Evolutionary conservation across 2,113 vertebrate species (phyloP).

Genomic region (Hylia prasina): DNA sequence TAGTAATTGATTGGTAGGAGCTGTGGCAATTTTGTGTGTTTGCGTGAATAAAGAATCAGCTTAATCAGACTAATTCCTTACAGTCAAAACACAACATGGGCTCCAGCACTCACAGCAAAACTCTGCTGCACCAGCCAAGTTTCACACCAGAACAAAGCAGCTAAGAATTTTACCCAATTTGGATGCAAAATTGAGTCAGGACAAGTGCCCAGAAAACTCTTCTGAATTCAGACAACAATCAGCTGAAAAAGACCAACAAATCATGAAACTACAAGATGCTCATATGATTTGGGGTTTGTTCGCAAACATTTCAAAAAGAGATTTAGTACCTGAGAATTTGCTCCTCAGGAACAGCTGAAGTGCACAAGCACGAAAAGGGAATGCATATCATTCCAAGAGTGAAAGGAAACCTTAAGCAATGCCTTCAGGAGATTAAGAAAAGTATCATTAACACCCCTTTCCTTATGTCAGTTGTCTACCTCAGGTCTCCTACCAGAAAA

Average conservation of each 20-base stretch:
- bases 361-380: not conserved
- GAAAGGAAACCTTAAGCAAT: not conserved
- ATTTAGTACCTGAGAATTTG: not conserved
- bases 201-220: conserved; percentile 45
- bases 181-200: conserved; percentile 34
- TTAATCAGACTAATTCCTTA: conserved; percentile 58
- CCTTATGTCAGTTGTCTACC: not conserved
- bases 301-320: not conserved
- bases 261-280: not conserved
- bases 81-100: conserved; percentile 47
- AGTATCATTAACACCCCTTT: not conserved
- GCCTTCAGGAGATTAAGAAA: not conserved
- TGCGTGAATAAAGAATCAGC: conserved; percentile 46
- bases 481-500: not conserved
- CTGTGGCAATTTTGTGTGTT: conserved; percentile 35
- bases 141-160: conserved; percentile 32
- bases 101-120: conserved; percentile 43
- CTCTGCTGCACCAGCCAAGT: conserved; percentile 16
- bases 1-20: conserved; percentile 37
- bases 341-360: not conserved
- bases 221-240: not conserved
- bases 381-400: not conserved
- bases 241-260: not conserved
- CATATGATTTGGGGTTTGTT: not conserved
- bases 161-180: conserved; percentile 27